Evolutionary conservation across 2,113 vertebrate genomes (phyloP).

Genomic region (Microcebus griseorufus): DNA sequence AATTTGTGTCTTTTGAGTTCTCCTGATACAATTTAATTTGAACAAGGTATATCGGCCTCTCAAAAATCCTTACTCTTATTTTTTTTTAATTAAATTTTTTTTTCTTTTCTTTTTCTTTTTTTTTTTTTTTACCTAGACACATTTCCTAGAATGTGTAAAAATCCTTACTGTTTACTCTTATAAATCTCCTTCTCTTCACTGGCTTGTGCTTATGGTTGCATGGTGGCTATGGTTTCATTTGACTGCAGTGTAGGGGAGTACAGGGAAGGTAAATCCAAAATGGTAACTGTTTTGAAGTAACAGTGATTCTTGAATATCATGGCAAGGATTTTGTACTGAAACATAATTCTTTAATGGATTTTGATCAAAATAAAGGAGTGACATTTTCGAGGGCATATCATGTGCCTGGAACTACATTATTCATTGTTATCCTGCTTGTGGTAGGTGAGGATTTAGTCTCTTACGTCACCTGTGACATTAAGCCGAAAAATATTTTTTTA

Average conservation of each 20-base stretch:
- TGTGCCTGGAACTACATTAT: background rate
- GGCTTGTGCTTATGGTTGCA: background rate
- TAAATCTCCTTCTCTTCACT: background rate
- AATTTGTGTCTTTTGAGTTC: slow-evolving; percentile 26
- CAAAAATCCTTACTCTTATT: background rate
- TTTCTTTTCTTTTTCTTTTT: too few relatives aligned
- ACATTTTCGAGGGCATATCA: background rate
- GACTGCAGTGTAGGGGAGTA: background rate
- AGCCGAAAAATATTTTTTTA: background rate
- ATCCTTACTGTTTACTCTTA: background rate
- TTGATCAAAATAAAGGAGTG: background rate
- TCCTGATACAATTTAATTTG: background rate
- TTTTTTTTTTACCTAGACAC: too few relatives aligned
- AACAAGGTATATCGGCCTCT: background rate
- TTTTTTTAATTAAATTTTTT: too few relatives aligned
- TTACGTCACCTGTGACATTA: background rate
- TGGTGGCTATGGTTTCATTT: background rate
- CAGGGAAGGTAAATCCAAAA: background rate
- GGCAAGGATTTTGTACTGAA: background rate
- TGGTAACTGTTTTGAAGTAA: background rate
- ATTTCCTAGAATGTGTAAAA: background rate
- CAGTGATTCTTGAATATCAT: background rate
- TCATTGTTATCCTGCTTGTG: background rate
- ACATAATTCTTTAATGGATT: background rate
- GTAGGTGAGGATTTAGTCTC: background rate